Evolutionary conservation across 2,113 vertebrate species (phyloP), one percentile per base, ranked within the genome.

Genomic region (Rostratula benghalensis): DNA sequence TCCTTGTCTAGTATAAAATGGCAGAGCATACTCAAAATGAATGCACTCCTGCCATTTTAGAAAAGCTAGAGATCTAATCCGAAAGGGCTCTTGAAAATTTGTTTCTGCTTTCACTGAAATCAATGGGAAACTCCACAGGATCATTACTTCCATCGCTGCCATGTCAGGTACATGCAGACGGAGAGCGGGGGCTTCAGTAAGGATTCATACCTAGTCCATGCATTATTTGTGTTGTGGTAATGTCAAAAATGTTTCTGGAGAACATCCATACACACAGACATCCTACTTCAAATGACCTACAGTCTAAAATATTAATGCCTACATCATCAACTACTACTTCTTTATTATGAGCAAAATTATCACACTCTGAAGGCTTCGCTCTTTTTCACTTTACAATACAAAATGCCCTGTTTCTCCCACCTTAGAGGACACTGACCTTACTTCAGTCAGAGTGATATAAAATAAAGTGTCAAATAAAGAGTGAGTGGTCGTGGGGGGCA

Each of bases 221-320:
- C 35, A 81, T 92, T 90, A 90, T 95, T 79, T 91, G 63, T 54
- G 54, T 78, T 83, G 27, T 70, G 75, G 76, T 63, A 93, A 69
- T 77, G 43, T 65, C 90, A 89, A 76, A 91, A 87, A 83, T n/a
- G 65, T 64, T 90, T 39, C 61, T 78, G 64, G 56, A 71, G 51
- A 51, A 51, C 41, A 76, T 69, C 59, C 37, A 25, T 37, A 63
- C 37, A 46, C 23, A 39, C 11, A 81, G 68, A 68, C 27, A 82
- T 56, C 17, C 65, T 46, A 53, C 73, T 93, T 87, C 57, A 60
- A 78, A 46, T 63, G 1, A 54, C 63, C 70, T 80, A 77, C 45
- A 43, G 53, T 28, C 80, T 92, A 30, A 90, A 89, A 94, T 64
- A 93, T 91, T 87, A n/a, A 95, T 89, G 75, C 41, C 56, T 64